A percentile compares a stretch with the other conserved stretches of the same genome.
Evolutionary conservation across 37 sponge, comb jelly and placozoan species (phyloP).

Genomic region (Halisarca cf. caerulea): DNA sequence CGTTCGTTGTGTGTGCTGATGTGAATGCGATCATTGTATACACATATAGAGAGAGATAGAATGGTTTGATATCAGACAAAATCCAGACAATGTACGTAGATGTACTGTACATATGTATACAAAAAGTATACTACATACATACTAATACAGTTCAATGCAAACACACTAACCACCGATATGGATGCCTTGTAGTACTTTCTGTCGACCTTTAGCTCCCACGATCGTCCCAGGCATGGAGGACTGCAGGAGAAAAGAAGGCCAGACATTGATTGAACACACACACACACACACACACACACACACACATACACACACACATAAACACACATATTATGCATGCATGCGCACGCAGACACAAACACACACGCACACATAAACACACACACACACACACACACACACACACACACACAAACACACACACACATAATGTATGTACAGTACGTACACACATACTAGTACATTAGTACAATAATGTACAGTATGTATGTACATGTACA

Average conservation of each 20-base stretch:
- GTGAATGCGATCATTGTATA: no score
- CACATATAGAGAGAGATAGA: no score
- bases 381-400: neutral
- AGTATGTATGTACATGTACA: no score
- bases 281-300: neutral
- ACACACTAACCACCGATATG: constrained; percentile 74
- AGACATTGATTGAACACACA: no score
- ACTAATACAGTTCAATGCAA: no score
- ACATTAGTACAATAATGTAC: no score
- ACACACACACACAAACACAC: neutral
- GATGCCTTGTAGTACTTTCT: constrained; percentile 75
- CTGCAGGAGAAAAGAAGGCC: neutral
- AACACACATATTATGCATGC: neutral
- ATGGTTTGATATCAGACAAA: no score
- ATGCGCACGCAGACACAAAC: neutral
- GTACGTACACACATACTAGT: no score
- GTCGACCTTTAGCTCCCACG: constrained; percentile 71
- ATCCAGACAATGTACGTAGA: no score
- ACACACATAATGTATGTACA: neutral
- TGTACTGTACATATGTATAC: no score
- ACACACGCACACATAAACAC: neutral
- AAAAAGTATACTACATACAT: no score
- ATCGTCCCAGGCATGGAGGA: constrained; percentile 64
- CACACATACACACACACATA: neutral
- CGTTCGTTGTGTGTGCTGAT: no score